A percentile compares a stretch with the other conserved stretches of the same genome.
These are phyloP conservation scores for Drosophila triauraria DNA, from an alignment of 1,140 invertebrate species.

Conservation along the genomic window DNA sequence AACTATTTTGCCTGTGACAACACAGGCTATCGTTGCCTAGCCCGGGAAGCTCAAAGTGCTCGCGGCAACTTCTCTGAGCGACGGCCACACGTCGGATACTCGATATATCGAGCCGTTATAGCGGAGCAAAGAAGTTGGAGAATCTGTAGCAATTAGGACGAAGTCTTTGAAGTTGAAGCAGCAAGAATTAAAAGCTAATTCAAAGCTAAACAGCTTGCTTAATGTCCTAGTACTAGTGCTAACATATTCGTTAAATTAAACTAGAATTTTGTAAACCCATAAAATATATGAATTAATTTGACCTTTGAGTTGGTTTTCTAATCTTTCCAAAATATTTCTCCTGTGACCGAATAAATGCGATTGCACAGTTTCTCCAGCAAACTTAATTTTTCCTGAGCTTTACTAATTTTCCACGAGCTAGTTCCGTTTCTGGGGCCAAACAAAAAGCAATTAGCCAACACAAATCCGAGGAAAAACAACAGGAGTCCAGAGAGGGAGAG, in stretches of 20 bases:
- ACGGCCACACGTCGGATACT: constrained; percentile 62
- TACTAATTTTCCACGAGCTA: constrained; percentile 12
- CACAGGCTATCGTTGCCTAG: constrained; percentile 10
- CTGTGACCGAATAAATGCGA: not conserved
- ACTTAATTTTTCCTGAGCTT: constrained; percentile 1
- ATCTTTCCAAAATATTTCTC: not conserved
- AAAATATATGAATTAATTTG: not conserved
- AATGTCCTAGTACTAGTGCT: no score
- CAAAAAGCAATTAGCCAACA: constrained; percentile 69
- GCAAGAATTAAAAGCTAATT: not conserved
- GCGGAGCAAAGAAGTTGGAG: constrained; percentile 5
- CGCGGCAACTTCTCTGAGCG: constrained; percentile 15
- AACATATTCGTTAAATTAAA: no score
- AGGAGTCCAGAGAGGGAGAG: not conserved
- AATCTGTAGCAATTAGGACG: constrained; percentile 42
- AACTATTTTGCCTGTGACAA: constrained; percentile 35
- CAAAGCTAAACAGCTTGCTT: no score
- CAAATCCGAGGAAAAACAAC: constrained; percentile 43
- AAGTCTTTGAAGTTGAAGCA: constrained; percentile 4
- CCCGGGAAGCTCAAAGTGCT: constrained; percentile 6
- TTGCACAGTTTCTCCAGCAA: not conserved
- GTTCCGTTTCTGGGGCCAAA: constrained; percentile 24
- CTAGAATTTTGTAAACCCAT: no score
- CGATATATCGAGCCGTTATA: constrained; percentile 40
- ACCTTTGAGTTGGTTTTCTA: not conserved